A percentile compares a stretch with the other conserved stretches of the same genome.
phyloP scores from a whole-genome alignment of 2,797 vertebrate species.

The Ctenopoma multispine region DNA sequence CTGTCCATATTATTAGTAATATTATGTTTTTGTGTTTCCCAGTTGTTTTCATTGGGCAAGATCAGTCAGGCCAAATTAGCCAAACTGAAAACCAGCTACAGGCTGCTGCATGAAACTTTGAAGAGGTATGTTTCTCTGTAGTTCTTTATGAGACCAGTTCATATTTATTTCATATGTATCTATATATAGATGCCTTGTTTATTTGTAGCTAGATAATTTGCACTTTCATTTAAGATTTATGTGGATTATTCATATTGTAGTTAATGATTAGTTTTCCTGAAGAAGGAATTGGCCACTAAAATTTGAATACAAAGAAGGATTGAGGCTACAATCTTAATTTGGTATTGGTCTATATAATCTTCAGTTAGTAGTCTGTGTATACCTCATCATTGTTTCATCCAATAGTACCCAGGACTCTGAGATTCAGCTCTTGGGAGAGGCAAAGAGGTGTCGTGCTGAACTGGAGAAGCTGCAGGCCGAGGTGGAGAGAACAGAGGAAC shows the following conservation, averaged over 20 bases:
- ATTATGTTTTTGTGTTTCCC: conserved; percentile 33
- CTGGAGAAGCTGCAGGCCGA: conserved; percentile 81
- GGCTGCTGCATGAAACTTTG: conserved; percentile 52
- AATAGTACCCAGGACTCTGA: conserved; percentile 89
- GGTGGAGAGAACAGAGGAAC: conserved; percentile 84
- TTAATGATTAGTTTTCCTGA: no score
- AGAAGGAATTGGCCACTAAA: no score
- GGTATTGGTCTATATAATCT: no score
- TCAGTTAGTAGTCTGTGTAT: conserved; percentile 9
- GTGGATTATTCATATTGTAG: no score
- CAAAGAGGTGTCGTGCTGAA: conserved; percentile 80
- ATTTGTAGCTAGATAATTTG: conserved; percentile 10
- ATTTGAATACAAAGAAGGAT: no score
- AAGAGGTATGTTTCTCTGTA: conserved; percentile 60
- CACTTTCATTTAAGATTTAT: no score
- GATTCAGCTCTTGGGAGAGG: conserved; percentile 86
- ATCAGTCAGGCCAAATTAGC: conserved; percentile 53
- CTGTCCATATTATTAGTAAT: conserved; percentile 4
- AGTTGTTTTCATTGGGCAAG: conserved; percentile 68
- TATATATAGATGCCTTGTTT: background rate
- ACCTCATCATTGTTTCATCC: conserved; percentile 8
- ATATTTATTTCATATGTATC: no score
- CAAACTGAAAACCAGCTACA: conserved; percentile 64
- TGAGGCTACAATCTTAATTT: no score
- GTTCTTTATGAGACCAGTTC: background rate